These are phyloP conservation scores for Cyanistes caeruleus DNA, from an alignment of 2,113 vertebrate genomes.

Conservation along the genomic window DNA sequence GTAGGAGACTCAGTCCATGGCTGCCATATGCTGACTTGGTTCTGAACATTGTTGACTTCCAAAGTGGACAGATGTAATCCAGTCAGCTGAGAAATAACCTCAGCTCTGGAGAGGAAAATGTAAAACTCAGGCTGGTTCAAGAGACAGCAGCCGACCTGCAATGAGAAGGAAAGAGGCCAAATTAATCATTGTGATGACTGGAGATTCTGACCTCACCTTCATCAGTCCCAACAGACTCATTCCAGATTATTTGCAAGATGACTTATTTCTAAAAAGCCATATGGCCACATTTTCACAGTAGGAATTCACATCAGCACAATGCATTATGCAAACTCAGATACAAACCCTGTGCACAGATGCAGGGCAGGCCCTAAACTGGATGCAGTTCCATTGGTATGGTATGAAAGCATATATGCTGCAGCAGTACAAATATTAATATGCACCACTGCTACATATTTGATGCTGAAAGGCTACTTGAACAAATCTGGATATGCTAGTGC, in stretches of 20 bases:
- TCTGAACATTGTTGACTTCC: not conserved
- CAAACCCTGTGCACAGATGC: not conserved
- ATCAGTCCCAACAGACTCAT: not conserved
- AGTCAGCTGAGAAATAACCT: not conserved
- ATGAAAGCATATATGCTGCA: not conserved
- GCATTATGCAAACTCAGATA: not conserved
- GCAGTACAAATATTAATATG: not conserved
- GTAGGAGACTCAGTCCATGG: not conserved
- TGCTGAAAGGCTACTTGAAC: not conserved
- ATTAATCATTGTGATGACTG: not conserved
- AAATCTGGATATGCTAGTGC: not conserved
- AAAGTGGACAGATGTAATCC: not conserved
- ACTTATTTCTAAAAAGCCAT: slow-evolving; percentile 14
- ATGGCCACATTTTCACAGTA: not conserved
- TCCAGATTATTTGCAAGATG: not conserved
- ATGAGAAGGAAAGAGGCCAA: not conserved
- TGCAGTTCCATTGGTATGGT: not conserved
- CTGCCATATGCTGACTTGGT: not conserved
- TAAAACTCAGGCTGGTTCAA: not conserved
- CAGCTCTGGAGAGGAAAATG: not conserved
- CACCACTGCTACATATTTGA: not conserved
- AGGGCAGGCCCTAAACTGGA: not conserved
- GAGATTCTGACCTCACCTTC: not conserved
- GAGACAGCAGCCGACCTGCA: not conserved
- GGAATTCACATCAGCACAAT: not conserved